phyloP scores from a whole-genome alignment of 2,888 invertebrate species.

The Melanostoma scalare region DNA sequence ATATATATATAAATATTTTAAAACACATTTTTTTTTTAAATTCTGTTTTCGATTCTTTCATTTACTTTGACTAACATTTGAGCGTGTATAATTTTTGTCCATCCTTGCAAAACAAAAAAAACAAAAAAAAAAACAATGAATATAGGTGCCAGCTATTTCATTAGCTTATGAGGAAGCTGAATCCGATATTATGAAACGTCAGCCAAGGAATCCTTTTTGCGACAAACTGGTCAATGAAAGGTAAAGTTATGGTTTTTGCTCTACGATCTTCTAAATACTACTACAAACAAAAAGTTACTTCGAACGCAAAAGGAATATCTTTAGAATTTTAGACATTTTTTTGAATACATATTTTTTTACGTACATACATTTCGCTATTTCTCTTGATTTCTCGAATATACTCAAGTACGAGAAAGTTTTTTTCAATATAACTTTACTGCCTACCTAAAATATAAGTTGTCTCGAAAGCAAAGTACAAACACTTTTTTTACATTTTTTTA shows the following conservation, averaged over 20 bases:
- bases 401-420: slow-evolving; percentile 35
- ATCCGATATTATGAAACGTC: slow-evolving; percentile 99
- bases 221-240: slow-evolving; percentile 99
- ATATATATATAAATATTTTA: slow-evolving; percentile 19
- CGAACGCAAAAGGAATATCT: slow-evolving; percentile 65
- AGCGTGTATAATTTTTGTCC: slow-evolving; percentile 71
- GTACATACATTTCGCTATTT: slow-evolving; percentile 45
- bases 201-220: slow-evolving; percentile 97
- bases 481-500: slow-evolving; percentile 25
- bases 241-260: slow-evolving; percentile 84
- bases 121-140: slow-evolving; percentile 59
- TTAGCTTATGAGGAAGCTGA: slow-evolving; percentile 99
- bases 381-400: slow-evolving; percentile 34
- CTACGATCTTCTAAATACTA: slow-evolving; percentile 78
- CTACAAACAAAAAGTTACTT: slow-evolving; percentile 45
- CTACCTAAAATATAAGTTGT: slow-evolving; percentile 30
- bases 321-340: slow-evolving; percentile 30
- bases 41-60: slow-evolving; percentile 47
- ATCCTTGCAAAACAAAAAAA: slow-evolving; percentile 75
- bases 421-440: slow-evolving; percentile 31
- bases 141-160: slow-evolving; percentile 97
- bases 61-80: slow-evolving; percentile 70
- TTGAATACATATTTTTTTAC: slow-evolving; percentile 14
- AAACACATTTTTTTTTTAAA: slow-evolving; percentile 26
- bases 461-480: slow-evolving; percentile 74